These are phyloP conservation scores for Gallinago undulata DNA, from an alignment of 2,113 vertebrate species.

Conservation along the genomic window DNA sequence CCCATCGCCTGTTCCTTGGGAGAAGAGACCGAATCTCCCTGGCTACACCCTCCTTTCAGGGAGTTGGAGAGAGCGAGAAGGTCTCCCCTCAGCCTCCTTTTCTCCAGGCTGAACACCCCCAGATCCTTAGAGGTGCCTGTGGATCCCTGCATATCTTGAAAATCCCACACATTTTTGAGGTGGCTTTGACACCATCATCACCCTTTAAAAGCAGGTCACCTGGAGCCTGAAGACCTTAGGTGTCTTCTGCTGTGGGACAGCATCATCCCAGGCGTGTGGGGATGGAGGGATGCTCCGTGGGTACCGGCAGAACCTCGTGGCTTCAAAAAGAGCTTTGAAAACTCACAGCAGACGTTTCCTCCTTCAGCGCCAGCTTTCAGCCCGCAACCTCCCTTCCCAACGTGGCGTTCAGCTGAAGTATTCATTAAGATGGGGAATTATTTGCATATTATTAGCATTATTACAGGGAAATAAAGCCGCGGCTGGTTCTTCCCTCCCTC, in stretches of 20 bases:
- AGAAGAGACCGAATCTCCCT: neutral
- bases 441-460: slow-evolving; percentile 68
- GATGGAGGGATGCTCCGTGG: neutral
- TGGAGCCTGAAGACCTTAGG: neutral
- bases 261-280: too few species aligned
- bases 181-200: neutral
- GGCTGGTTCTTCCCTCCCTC: slow-evolving; percentile 53
- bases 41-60: neutral
- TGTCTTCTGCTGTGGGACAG: neutral
- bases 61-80: neutral
- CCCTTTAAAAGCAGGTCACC: neutral
- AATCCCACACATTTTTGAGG: neutral
- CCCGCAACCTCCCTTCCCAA: neutral
- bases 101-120: neutral
- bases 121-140: neutral
- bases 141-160: neutral
- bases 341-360: neutral
- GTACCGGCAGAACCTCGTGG: neutral
- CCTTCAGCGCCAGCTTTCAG: neutral
- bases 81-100: neutral
- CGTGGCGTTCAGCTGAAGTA: slow-evolving; percentile 13
- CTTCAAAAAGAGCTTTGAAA: neutral
- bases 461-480: slow-evolving; percentile 50
- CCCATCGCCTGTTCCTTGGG: neutral
- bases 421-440: slow-evolving; percentile 54